Evolutionary conservation across 2,888 invertebrate species (phyloP), one percentile per base, ranked within the genome.

Genomic region (Tuberolachnus salignus): DNA sequence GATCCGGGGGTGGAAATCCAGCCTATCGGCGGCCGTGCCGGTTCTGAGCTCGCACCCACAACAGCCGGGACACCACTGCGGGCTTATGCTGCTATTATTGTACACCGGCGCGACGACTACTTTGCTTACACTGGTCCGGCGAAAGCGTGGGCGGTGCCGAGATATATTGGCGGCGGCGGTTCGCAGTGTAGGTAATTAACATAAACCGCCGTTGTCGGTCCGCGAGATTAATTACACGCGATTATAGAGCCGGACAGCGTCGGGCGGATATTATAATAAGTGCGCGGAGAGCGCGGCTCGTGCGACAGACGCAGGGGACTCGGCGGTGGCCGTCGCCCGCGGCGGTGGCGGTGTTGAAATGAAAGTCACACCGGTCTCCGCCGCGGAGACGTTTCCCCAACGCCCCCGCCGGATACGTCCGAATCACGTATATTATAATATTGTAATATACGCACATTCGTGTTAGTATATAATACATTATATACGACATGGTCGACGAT

Each of bases 391-490:
- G 74, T 64, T 44, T 63, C 61, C 73, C 73, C n/a, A 0, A 63
- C 73, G 63, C 73, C 73, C 63, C 73, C 73, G 73, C 63, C 51
- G 42, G 53, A 69, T 53, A 63, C 19, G 63, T 63, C 51, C 51
- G 73, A 42, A 16, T 61, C 72, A 21, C 72, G 72, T 71, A 57
- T 13, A 10, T 63, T 44, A 19, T 63, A 1, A 42, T n/a, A n/a
- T n/a, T 34, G 34, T 3, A 34, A 34, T 34, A 34, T 34, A n/a
- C 1, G 19, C 21, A 21, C 21, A 0, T 13, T 8, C 46, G 46
- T 13, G 10, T 11, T 34, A 14, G 42, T 42, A 42, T 34, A 16
- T 13, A 1, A 46, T 46, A 46, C n/a, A 34, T 34, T 4, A 34
- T 34, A 71, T 57, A 57, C 42, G 70, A 67, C 70, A 55, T 19